These are phyloP conservation scores for Patella caerulea DNA, from an alignment of 2,888 invertebrate genomes.

Conservation along the genomic window DNA sequence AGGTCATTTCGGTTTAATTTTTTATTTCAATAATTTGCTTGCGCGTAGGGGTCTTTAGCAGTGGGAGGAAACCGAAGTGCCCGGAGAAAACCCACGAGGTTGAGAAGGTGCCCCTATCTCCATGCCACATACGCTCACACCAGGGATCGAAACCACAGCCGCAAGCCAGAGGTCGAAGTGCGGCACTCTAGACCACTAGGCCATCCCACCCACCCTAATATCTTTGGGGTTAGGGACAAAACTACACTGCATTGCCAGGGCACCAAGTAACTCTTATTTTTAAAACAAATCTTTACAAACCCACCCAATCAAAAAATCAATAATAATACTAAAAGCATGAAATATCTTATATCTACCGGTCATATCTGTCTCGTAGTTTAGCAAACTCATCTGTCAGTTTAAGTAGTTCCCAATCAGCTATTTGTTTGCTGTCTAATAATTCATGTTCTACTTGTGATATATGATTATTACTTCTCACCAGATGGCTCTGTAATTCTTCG, in stretches of 20 bases:
- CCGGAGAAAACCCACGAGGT: too few relatives aligned
- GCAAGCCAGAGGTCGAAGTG: too few relatives aligned
- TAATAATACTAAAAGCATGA: background rate
- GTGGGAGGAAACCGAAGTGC: too few relatives aligned
- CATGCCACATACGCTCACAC: too few relatives aligned
- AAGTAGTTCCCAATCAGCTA: conserved; percentile 82
- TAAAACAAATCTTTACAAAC: background rate
- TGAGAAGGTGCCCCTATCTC: too few relatives aligned
- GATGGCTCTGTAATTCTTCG: conserved; percentile 85
- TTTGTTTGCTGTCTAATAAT: conserved; percentile 81
- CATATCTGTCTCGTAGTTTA: conserved; percentile 94
- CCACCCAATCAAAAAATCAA: background rate
- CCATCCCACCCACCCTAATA: too few relatives aligned
- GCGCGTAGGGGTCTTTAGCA: too few relatives aligned
- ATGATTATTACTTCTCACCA: conserved; percentile 86
- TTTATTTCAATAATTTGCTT: too few relatives aligned
- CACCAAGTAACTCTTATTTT: background rate
- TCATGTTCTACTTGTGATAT: conserved; percentile 89
- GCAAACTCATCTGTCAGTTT: conserved; percentile 84
- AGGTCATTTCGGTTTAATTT: too few relatives aligned
- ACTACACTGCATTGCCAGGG: background rate
- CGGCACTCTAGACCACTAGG: too few relatives aligned
- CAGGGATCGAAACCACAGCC: too few relatives aligned
- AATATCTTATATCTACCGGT: conserved; percentile 75
- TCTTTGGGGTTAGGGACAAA: background rate